Conservation (phyloP, 2,888 invertebrate species). For the Sinohyriopsis cumingii region DNA sequence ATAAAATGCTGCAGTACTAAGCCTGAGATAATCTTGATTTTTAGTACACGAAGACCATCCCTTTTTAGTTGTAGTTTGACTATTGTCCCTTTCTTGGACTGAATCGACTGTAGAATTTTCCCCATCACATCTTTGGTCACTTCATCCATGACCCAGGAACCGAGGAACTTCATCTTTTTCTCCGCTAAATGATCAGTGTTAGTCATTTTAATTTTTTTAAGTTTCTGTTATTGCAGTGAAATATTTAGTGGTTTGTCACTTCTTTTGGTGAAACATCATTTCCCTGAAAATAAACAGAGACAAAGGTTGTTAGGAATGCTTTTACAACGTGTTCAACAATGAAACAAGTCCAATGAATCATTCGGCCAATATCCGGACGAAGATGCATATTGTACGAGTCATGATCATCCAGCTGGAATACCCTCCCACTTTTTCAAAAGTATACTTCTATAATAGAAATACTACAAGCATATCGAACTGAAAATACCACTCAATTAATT, state of each 20-base stretch:
- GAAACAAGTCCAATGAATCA: no score
- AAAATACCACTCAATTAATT: no score
- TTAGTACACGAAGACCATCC: slow-evolving; percentile 42
- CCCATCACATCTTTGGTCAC: slow-evolving; percentile 27
- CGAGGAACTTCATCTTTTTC: slow-evolving; percentile 47
- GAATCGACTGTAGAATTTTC: slow-evolving; percentile 37
- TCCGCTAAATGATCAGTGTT: slow-evolving; percentile 16
- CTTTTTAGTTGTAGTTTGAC: slow-evolving; percentile 44
- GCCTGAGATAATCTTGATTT: slow-evolving; percentile 36
- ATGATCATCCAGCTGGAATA: no score
- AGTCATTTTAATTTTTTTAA: background rate
- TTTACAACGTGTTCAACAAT: no score
- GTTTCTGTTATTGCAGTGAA: background rate
- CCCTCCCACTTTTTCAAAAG: no score
- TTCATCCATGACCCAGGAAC: slow-evolving; percentile 50
- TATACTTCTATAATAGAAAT: no score
- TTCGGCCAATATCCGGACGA: no score
- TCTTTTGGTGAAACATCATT: no score
- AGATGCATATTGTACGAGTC: no score
- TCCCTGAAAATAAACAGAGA: no score
- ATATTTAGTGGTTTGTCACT: background rate
- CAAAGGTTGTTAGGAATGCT: no score
- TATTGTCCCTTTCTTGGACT: slow-evolving; percentile 45
- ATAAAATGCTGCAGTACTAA: slow-evolving; percentile 37
- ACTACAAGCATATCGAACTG: no score